Evolutionary conservation across 2,888 invertebrate species (phyloP).

Genomic region (Cantharis flavilabris): DNA sequence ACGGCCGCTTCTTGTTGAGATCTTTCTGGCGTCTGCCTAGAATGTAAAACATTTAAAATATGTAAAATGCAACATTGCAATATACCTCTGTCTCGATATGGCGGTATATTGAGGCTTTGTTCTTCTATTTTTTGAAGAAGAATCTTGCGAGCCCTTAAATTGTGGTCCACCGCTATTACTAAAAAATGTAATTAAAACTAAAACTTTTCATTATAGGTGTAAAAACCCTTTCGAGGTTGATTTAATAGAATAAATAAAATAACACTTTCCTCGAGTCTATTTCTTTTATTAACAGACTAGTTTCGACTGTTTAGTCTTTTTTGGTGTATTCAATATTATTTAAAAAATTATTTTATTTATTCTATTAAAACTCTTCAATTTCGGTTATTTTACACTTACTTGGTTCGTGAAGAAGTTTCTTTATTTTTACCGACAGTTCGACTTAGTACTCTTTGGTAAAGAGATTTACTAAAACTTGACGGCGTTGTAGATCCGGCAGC

Average conservation of each 20-base stretch:
- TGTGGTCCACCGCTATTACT: constrained; percentile 66
- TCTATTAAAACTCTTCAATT: constrained; percentile 43
- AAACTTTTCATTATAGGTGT: not conserved
- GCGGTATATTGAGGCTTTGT: constrained; percentile 56
- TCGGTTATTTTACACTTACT: constrained; percentile 5
- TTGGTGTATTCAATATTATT: too few species aligned
- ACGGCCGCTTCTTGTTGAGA: constrained; percentile 37
- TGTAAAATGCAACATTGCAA: not conserved
- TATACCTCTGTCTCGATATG: constrained; percentile 48
- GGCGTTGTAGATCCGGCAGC: constrained; percentile 61
- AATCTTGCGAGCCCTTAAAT: constrained; percentile 58
- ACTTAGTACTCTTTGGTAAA: constrained; percentile 76
- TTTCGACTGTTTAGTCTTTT: too few species aligned
- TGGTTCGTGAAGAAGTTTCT: not conserved
- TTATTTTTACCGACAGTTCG: constrained; percentile 42
- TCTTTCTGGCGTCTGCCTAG: constrained; percentile 43
- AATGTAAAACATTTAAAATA: not conserved
- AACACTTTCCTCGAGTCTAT: too few species aligned
- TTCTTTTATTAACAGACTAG: too few species aligned
- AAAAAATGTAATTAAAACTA: too few species aligned
- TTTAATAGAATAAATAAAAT: too few species aligned
- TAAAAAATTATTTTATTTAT: too few species aligned
- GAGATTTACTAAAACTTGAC: constrained; percentile 71
- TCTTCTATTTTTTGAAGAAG: constrained; percentile 51
- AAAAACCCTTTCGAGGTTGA: too few species aligned